Evolutionary conservation across 2,797 vertebrate genomes (phyloP).

Genomic region (Buceros bicornis): DNA sequence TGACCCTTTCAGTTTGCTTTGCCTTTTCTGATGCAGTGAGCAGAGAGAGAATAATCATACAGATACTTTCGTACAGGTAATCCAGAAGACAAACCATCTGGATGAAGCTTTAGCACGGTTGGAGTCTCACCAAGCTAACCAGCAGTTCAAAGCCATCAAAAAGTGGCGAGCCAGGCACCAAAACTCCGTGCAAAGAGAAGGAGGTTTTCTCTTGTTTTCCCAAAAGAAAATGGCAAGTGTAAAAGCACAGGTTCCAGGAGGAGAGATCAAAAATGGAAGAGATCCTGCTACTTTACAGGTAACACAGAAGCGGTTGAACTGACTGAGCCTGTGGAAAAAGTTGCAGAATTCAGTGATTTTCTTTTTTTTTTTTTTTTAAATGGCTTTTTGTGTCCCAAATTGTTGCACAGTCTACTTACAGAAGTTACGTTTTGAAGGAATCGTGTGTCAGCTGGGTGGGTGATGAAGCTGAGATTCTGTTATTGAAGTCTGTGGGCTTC

Average conservation of each 20-base stretch:
- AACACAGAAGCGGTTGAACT: neutral
- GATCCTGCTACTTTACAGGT: conserved; percentile 83
- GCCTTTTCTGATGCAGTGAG: neutral
- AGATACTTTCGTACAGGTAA: conserved; percentile 80
- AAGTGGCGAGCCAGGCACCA: conserved; percentile 87
- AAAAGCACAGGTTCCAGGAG: conserved; percentile 71
- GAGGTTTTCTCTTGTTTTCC: conserved; percentile 90
- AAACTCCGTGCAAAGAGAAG: conserved; percentile 73
- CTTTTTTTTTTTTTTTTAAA: neutral
- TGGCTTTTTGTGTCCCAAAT: neutral
- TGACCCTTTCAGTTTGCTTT: neutral
- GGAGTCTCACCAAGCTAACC: conserved; percentile 81
- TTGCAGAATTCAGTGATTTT: neutral
- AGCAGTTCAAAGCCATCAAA: conserved; percentile 86
- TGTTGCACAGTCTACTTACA: neutral
- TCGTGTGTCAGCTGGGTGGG: neutral
- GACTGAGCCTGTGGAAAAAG: neutral
- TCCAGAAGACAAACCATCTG: conserved; percentile 87
- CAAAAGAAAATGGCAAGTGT: conserved; percentile 86
- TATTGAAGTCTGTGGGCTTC: neutral
- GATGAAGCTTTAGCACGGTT: conserved; percentile 87
- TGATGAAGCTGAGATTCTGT: neutral
- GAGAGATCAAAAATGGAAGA: conserved; percentile 72
- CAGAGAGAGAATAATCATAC: neutral
- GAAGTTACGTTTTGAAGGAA: neutral